phyloP scores from a whole-genome alignment of 2,797 vertebrate genomes.

The Cottoperca gobio region DNA sequence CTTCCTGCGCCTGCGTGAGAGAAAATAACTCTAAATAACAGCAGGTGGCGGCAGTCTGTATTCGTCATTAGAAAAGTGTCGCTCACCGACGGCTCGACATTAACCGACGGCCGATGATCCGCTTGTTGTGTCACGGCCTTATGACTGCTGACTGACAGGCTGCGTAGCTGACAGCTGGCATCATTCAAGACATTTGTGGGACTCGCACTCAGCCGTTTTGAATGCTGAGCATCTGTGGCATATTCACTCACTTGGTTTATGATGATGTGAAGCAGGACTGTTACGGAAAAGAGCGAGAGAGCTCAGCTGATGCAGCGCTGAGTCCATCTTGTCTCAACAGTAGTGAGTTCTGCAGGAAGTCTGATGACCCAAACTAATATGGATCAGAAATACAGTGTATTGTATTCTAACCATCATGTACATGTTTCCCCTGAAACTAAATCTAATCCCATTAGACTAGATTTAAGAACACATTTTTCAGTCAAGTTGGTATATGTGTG shows the following conservation, averaged over 20 bases:
- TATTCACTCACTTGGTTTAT: conserved; percentile 1
- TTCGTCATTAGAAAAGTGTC: too few relatives aligned
- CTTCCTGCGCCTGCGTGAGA: too few relatives aligned
- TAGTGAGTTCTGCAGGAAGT: conserved; percentile 15
- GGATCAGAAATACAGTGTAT: not conserved
- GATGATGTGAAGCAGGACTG: not conserved
- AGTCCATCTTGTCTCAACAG: conserved; percentile 1
- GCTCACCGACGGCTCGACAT: too few relatives aligned
- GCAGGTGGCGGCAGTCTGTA: too few relatives aligned
- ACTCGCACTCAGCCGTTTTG: conserved; percentile 23
- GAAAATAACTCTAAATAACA: too few relatives aligned
- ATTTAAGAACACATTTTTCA: not conserved
- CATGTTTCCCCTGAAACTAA: not conserved
- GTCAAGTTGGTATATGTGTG: too few relatives aligned
- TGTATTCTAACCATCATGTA: not conserved
- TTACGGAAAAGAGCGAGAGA: not conserved
- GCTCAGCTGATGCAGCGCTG: not conserved
- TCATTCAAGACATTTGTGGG: not conserved
- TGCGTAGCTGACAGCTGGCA: conserved; percentile 10
- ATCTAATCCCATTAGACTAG: too few relatives aligned
- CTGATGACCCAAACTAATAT: not conserved
- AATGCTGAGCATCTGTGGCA: conserved; percentile 33
- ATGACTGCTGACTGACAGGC: conserved; percentile 22
- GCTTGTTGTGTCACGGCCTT: too few relatives aligned
- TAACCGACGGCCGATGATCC: too few relatives aligned